Evolutionary conservation across 1,140 invertebrate species (phyloP).

Genomic region (Leptinotarsa lineolata): DNA sequence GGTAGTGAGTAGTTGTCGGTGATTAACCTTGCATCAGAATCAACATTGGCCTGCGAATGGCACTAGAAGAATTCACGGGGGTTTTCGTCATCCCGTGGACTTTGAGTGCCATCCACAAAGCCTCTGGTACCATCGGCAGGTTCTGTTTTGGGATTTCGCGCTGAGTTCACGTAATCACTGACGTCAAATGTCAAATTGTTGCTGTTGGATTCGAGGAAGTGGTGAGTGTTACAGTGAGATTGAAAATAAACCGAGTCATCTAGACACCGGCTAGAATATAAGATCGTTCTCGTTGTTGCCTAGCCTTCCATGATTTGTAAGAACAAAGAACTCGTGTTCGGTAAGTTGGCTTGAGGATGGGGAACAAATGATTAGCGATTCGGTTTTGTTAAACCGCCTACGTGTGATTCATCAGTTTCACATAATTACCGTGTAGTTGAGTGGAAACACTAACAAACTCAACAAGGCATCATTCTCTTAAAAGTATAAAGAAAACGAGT

Average conservation of each 20-base stretch:
- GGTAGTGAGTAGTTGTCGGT: constrained; percentile 29
- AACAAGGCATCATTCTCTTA: no score
- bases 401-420: no score
- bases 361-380: neutral
- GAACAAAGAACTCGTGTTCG: constrained; percentile 16
- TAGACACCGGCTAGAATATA: neutral
- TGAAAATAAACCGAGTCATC: constrained; percentile 10
- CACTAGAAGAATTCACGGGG: constrained; percentile 58
- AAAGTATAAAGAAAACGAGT: no score
- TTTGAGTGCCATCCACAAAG: constrained; percentile 55
- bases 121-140: constrained; percentile 19
- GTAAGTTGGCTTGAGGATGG: constrained; percentile 11
- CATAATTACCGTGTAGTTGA: no score
- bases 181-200: constrained; percentile 1
- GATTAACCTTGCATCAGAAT: neutral
- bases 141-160: neutral
- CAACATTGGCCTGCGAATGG: constrained; percentile 54
- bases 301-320: constrained; percentile 6
- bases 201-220: constrained; percentile 22
- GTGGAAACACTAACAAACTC: no score
- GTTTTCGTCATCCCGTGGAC: constrained; percentile 50
- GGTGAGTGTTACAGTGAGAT: constrained; percentile 17
- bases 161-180: neutral
- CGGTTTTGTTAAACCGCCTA: no score
- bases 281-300: neutral